Base-by-base conservation (phyloP, 2,888 invertebrate genomes). In the Esperia sulphurella region DNA sequence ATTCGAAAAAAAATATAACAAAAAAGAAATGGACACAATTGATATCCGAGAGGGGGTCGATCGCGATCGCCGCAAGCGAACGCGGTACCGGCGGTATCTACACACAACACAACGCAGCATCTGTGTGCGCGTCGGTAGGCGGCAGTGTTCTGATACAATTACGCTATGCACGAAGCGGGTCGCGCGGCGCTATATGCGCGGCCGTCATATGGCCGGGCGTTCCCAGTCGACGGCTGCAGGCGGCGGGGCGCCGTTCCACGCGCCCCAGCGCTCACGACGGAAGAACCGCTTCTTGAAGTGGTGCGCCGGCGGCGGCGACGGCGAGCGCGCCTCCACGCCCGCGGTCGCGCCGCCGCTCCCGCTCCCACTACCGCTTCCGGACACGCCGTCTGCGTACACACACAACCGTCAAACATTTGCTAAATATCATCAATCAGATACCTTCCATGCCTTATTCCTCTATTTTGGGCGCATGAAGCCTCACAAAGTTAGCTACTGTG, bases 201-300 rank as follows among this genome's bases (percentile, higher is more conserved):
- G 63, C 56, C 71, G 90, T 88, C 87, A 89, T 85, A 83, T 85
- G 69, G 84, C 77, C 76, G 88, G 88, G 49, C 84, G 82, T 73
- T 89, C 89, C 87, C 89, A 89, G 67, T 87, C 88, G 56, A 75
- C 71, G 57, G 80, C 74, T 37, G 71, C 61, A 21, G 91, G 65
- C 84, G 84, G 81, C 58, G 92, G 77, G 70, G 63, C 79, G 65
- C 71, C 79, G 67, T 71, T 70, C 81, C 90, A 89, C 56, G 85
- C 85, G 82, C 88, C 91, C 93, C 94, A 94, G 75, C 89, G 93
- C 86, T 91, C 94, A 70, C 92, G 90, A 61, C 95, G 94, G 83
- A 95, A 95, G 84, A 94, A 94, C 71, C 95, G 95, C 89, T 96
- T 96, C 84, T 96, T 96, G 81, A 95, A 96, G 83, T 95, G 95